phyloP scores from a whole-genome alignment of 2,797 vertebrate species.

The Aphelocoma californica region DNA sequence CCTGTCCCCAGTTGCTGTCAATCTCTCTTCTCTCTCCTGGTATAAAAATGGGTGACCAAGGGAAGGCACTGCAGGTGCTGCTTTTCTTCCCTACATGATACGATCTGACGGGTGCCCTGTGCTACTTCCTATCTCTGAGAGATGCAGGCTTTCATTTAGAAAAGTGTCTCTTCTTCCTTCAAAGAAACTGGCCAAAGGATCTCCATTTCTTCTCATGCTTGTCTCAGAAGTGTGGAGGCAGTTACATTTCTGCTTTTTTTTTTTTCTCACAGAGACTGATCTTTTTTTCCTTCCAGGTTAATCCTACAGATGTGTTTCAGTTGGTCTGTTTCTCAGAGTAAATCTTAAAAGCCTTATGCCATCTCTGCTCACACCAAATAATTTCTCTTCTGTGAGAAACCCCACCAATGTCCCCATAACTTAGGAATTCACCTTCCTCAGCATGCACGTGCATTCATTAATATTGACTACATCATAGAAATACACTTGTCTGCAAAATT shows the following conservation, averaged over 20 bases:
- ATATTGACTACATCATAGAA: not conserved
- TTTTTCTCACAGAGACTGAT: not conserved
- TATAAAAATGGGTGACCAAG: rapidly evolving
- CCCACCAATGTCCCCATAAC: not conserved
- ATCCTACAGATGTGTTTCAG: not conserved
- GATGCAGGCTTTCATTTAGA: not conserved
- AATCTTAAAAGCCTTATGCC: not conserved
- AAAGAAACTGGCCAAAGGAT: not conserved
- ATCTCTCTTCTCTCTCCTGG: not conserved
- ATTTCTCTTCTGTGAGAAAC: not conserved
- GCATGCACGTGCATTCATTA: not conserved
- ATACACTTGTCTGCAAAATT: not conserved
- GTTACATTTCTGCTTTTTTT: not conserved
- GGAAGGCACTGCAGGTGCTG: not conserved
- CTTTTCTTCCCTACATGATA: not conserved
- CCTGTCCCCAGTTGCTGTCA: not conserved
- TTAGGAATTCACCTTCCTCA: not conserved
- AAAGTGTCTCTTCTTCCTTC: not conserved
- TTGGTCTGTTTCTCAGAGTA: not conserved
- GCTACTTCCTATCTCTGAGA: not conserved
- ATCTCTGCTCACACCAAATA: not conserved
- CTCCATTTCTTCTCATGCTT: not conserved
- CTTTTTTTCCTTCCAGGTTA: not conserved
- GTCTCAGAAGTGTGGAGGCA: not conserved
- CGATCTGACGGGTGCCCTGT: not conserved